Evolutionary conservation across 2,113 vertebrate genomes (phyloP).

Genomic region (Corapipo altera): DNA sequence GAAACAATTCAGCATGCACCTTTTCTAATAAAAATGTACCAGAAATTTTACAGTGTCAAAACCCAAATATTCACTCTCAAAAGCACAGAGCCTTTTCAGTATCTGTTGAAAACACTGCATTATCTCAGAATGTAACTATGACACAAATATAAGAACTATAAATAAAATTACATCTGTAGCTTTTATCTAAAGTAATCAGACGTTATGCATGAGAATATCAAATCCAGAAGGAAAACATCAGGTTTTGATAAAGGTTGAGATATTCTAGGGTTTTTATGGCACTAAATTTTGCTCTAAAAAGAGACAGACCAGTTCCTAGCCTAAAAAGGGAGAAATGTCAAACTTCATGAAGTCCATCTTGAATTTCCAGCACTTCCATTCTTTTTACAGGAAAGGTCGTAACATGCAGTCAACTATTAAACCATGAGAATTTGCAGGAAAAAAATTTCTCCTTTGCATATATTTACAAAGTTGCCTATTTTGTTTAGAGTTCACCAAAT

Average conservation of each 20-base stretch:
- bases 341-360: neutral
- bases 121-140: neutral
- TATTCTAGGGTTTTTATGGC: neutral
- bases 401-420: neutral
- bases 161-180: constrained; percentile 33
- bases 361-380: neutral
- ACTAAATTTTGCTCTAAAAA: neutral
- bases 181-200: constrained; percentile 35
- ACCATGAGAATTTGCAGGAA: neutral
- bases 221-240: constrained; percentile 18
- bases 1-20: neutral
- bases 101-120: neutral
- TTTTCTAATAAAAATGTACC: neutral
- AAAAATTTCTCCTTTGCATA: neutral
- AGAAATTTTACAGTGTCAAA: neutral
- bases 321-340: constrained; percentile 1
- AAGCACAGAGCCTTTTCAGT: neutral
- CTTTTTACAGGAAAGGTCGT: neutral
- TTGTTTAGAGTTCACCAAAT: neutral
- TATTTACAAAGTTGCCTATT: neutral
- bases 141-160: constrained; percentile 1
- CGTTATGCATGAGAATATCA: neutral
- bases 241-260: constrained; percentile 36
- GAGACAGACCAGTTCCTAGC: neutral
- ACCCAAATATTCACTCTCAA: neutral